Evolutionary conservation across 2,113 vertebrate genomes (phyloP).

Genomic region (Nannospalax galili): DNA sequence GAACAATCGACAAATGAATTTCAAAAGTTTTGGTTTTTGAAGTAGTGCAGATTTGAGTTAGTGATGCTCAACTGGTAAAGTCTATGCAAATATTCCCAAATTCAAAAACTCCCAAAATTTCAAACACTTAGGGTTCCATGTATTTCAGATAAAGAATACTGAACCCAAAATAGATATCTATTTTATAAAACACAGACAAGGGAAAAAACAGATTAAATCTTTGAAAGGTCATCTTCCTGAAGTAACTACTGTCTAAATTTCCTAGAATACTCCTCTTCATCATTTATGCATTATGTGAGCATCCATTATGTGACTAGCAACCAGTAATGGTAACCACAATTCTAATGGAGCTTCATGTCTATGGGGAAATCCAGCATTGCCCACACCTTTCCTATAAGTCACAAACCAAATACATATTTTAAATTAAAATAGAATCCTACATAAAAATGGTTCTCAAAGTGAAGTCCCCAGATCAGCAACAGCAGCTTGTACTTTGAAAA

Average conservation of each 20-base stretch:
- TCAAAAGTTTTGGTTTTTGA: not conserved
- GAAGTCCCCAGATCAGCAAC: not conserved
- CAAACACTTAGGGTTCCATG: not conserved
- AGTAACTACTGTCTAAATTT: slow-evolving; percentile 1
- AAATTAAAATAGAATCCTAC: slow-evolving; percentile 17
- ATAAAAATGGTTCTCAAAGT: slow-evolving; percentile 42
- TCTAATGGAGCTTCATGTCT: not conserved
- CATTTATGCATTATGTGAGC: not conserved
- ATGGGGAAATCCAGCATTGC: not conserved
- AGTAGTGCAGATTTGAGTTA: not conserved
- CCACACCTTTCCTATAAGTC: not conserved
- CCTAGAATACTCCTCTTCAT: not conserved
- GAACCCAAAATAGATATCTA: not conserved
- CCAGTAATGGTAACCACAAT: not conserved
- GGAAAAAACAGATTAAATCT: slow-evolving; percentile 17
- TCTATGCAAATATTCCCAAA: not conserved
- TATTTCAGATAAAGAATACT: not conserved
- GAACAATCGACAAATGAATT: not conserved
- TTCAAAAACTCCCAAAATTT: not conserved
- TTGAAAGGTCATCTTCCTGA: not conserved
- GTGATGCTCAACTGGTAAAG: not conserved
- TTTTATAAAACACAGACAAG: not conserved
- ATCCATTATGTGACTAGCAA: not conserved
- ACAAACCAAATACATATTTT: not conserved
- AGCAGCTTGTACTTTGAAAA: slow-evolving; percentile 1